Percentiles rank a stretch among this genome's conserved stretches.
Conservation (phyloP, 2,797 vertebrate genomes). For the Geotria australis region DNA sequence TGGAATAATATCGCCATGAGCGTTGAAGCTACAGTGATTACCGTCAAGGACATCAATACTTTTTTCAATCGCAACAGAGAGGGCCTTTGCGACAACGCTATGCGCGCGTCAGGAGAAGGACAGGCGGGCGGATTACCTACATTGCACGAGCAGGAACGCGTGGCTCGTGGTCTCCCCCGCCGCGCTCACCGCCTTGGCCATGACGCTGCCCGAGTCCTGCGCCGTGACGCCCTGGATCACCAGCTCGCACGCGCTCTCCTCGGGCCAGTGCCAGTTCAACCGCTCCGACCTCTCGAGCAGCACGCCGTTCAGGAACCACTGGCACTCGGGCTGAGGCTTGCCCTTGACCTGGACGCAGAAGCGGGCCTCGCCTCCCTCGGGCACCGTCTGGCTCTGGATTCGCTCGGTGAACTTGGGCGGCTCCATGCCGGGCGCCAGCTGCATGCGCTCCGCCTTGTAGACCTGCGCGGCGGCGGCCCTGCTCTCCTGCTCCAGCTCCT, state of each 20-base stretch:
- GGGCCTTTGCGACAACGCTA: too few relatives aligned
- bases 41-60: too few relatives aligned
- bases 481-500: neutral
- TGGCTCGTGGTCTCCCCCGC: constrained; percentile 87
- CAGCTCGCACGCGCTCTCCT: constrained; percentile 74
- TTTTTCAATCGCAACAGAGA: too few relatives aligned
- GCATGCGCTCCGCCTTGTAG: constrained; percentile 52
- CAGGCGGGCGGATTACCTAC: constrained; percentile 13
- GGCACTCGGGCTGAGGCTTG: constrained; percentile 81
- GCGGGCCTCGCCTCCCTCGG: constrained; percentile 34
- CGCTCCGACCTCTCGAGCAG: constrained; percentile 62
- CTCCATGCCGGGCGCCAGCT: constrained; percentile 89
- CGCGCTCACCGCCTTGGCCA: constrained; percentile 76
- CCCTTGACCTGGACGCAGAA: constrained; percentile 65
- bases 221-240: constrained; percentile 58
- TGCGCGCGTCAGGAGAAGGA: too few relatives aligned
- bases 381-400: constrained; percentile 63
- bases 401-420: constrained; percentile 78
- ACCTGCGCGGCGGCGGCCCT: constrained; percentile 12
- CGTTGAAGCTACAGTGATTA: too few relatives aligned
- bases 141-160: constrained; percentile 80
- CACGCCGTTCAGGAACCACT: constrained; percentile 89
- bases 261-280: constrained; percentile 94
- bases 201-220: constrained; percentile 86
- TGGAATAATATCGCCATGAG: too few relatives aligned